Conservation (phyloP, 2,797 vertebrate species). For the Melanotaenia trifasciata region DNA sequence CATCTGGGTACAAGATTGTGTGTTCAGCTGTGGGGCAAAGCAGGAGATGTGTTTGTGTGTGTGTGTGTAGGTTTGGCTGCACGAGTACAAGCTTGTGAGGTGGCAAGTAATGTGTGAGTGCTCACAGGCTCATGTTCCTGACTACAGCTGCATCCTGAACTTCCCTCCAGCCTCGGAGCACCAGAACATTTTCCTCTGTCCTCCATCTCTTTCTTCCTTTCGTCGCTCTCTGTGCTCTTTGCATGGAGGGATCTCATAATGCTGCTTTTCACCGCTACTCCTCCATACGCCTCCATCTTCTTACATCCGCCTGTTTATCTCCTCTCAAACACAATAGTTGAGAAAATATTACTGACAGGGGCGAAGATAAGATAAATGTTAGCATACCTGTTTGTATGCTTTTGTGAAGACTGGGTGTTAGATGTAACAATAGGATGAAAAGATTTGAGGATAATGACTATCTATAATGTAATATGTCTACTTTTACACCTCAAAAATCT, state of each 20-base stretch:
- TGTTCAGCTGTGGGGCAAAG: constrained; percentile 69
- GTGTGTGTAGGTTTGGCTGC: constrained; percentile 21
- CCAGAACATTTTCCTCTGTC: constrained; percentile 36
- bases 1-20: constrained; percentile 61
- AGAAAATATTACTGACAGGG: constrained; percentile 2
- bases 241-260: constrained; percentile 20
- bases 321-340: constrained; percentile 9
- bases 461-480: constrained; percentile 3
- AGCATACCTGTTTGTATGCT: not conserved
- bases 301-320: constrained; percentile 7
- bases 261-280: constrained; percentile 23
- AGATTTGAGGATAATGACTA: not conserved
- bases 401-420: not conserved
- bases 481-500: not conserved
- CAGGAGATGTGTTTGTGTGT: constrained; percentile 19
- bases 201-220: constrained; percentile 19
- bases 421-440: not conserved
- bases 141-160: constrained; percentile 58
- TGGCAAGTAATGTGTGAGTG: constrained; percentile 53
- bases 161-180: constrained; percentile 56
- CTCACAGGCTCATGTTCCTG: constrained; percentile 52
- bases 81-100: constrained; percentile 31
- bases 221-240: constrained; percentile 33
- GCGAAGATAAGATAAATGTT: not conserved
- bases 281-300: constrained; percentile 3